A percentile compares a stretch with the other conserved stretches of the same genome.
Evolutionary conservation across 1,140 invertebrate species (phyloP).

Genomic region (Saxidomus purpurata): DNA sequence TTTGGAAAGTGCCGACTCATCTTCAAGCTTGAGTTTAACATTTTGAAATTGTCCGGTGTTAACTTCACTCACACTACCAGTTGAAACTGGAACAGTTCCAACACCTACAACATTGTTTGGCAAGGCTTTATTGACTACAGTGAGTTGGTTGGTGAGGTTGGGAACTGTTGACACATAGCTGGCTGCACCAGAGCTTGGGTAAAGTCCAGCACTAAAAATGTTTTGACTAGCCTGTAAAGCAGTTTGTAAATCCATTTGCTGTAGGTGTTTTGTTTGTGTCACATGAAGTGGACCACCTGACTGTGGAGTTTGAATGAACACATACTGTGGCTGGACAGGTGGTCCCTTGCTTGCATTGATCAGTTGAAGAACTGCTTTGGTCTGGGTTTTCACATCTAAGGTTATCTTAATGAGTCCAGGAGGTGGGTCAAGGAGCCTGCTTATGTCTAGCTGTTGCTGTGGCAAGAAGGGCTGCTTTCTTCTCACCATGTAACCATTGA

Average conservation of each 20-base stretch:
- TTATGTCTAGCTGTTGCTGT: constrained; percentile 14
- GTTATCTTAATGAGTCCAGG: neutral
- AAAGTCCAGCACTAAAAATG: neutral
- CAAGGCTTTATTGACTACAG: neutral
- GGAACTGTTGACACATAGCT: neutral
- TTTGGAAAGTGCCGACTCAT: no score
- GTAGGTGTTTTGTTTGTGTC: neutral
- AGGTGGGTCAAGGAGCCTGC: constrained; percentile 44
- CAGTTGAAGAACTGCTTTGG: constrained; percentile 15
- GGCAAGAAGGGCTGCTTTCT: neutral
- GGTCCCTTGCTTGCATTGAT: neutral
- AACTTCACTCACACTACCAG: neutral
- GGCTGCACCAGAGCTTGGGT: neutral
- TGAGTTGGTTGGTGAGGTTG: neutral
- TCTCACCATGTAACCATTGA: constrained; percentile 6
- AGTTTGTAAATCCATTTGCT: neutral
- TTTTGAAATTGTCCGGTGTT: neutral
- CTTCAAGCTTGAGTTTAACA: neutral
- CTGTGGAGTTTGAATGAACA: neutral
- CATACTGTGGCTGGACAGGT: neutral
- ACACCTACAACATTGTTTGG: neutral
- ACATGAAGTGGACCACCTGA: neutral
- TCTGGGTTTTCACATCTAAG: constrained; percentile 1
- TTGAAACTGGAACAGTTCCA: neutral
- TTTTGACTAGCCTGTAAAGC: neutral